Evolutionary conservation across 2,113 vertebrate species (phyloP).

Genomic region (Rhizomys pruinosus): DNA sequence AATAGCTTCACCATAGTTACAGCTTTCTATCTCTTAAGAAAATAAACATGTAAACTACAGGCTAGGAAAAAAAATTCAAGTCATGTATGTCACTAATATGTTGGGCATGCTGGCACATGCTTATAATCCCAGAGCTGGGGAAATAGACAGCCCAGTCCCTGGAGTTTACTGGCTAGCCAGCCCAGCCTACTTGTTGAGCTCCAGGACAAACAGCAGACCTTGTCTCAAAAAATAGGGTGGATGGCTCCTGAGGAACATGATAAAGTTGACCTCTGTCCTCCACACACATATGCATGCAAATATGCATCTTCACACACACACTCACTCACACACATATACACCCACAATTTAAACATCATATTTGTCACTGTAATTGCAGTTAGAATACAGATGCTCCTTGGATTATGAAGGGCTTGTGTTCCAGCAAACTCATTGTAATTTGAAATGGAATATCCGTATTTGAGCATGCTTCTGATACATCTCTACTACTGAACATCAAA

Average conservation of each 20-base stretch:
- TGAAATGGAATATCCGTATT: background rate
- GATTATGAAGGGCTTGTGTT: background rate
- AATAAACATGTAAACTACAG: background rate
- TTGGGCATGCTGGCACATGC: background rate
- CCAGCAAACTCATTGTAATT: background rate
- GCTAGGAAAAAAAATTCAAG: background rate
- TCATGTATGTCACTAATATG: background rate
- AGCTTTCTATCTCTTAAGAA: background rate
- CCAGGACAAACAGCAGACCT: background rate
- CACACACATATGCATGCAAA: too few species aligned
- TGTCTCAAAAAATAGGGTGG: background rate
- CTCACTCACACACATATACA: too few species aligned
- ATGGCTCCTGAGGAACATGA: too few species aligned
- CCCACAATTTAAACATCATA: background rate
- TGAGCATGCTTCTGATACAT: background rate
- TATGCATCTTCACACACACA: too few species aligned
- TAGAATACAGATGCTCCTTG: background rate
- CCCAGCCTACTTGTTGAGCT: background rate
- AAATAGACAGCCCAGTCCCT: background rate
- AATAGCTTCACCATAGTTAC: background rate
- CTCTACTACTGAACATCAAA: too few species aligned
- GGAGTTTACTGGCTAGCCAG: too few species aligned
- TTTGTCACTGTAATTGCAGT: background rate
- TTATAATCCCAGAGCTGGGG: background rate
- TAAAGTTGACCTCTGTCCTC: background rate